These are phyloP conservation scores for Nomada fabriciana DNA, from an alignment of 2,888 invertebrate genomes.

Conservation along the genomic window DNA sequence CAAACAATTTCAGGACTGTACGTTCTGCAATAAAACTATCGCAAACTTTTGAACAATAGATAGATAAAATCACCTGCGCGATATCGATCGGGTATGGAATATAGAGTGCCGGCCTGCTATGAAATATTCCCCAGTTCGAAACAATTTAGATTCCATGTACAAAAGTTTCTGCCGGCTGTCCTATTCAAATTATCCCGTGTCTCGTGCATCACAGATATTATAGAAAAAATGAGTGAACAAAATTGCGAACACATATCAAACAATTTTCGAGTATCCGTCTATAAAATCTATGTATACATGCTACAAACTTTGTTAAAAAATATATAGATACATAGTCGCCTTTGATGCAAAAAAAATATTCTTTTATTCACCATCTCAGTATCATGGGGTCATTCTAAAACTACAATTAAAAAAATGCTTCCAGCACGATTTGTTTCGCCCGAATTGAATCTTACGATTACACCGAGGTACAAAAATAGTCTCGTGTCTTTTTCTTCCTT, in stretches of 20 bases:
- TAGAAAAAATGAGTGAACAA: background rate
- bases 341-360: background rate
- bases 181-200: background rate
- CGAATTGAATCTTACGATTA: conserved; percentile 9
- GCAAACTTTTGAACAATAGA: conserved; percentile 16
- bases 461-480: conserved; percentile 39
- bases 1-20: background rate
- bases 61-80: conserved; percentile 3
- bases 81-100: conserved; percentile 16
- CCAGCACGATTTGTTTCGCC: background rate
- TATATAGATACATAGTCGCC: background rate
- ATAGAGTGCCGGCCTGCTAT: conserved; percentile 4
- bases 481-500: background rate
- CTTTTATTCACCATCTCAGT: background rate
- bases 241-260: background rate
- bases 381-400: background rate
- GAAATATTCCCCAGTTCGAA: background rate
- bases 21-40: conserved; percentile 5
- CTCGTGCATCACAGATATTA: background rate
- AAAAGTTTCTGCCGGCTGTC: background rate
- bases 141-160: background rate
- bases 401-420: conserved; percentile 20
- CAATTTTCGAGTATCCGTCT: background rate
- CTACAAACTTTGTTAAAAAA: background rate
- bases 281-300: background rate